Evolutionary conservation across 2,888 invertebrate genomes (phyloP).

Genomic region (Folsomia manolachei): DNA sequence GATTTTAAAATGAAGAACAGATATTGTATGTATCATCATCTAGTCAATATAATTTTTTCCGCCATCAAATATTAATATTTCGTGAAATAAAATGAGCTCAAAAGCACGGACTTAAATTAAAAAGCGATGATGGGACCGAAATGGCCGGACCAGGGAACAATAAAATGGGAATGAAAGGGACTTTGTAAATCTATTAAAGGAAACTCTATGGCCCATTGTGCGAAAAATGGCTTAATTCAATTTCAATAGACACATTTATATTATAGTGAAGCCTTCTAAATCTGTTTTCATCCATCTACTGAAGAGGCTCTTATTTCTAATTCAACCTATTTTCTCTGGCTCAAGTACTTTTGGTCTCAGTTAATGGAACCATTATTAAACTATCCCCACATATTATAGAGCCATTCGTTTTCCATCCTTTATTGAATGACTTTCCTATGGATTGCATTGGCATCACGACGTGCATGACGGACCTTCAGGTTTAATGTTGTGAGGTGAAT

Average conservation of each 20-base stretch:
- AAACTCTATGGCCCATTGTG: not conserved
- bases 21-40: too few species aligned
- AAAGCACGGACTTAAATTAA: too few species aligned
- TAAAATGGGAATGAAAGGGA: not conserved
- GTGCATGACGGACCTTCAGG: not conserved
- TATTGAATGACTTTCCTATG: too few species aligned
- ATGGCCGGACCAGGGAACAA: not conserved
- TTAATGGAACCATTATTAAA: slow-evolving; percentile 3
- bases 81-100: too few species aligned
- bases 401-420: not conserved
- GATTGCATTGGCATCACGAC: too few species aligned
- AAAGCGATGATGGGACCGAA: not conserved
- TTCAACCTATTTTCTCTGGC: not conserved
- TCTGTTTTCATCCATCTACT: too few species aligned
- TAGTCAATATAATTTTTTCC: too few species aligned
- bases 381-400: not conserved
- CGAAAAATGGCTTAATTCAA: not conserved
- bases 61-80: too few species aligned
- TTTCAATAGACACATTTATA: not conserved
- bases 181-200: not conserved
- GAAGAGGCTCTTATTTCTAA: not conserved
- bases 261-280: not conserved
- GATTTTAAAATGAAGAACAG: too few species aligned
- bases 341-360: not conserved
- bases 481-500: not conserved